Conservation (phyloP, 2,888 invertebrate genomes). For the Phalangium opilio region DNA sequence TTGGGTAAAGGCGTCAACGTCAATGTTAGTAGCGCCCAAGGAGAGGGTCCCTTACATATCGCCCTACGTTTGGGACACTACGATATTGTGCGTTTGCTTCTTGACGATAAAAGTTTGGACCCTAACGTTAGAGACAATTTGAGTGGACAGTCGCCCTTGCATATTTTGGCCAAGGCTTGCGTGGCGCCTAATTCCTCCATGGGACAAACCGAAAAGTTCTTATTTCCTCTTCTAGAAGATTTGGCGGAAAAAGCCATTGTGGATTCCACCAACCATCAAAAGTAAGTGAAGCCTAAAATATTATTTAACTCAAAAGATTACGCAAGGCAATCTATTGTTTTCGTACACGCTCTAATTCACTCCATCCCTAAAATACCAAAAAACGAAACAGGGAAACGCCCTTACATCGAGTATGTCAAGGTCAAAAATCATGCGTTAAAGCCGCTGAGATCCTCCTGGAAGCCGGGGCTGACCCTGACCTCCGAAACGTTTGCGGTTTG, state of each 20-base stretch:
- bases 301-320: too few relatives aligned
- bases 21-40: conserved; percentile 14
- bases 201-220: conserved; percentile 2
- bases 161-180: conserved; percentile 11
- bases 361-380: background rate
- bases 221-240: conserved; percentile 6
- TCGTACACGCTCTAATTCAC: background rate
- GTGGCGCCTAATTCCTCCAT: conserved; percentile 7
- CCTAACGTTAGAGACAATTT: conserved; percentile 13
- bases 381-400: conserved; percentile 14
- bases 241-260: conserved; percentile 6
- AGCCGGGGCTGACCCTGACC: conserved; percentile 11
- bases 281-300: too few relatives aligned
- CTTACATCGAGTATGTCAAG: conserved; percentile 11
- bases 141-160: conserved; percentile 17
- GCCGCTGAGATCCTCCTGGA: conserved; percentile 14
- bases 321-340: too few relatives aligned
- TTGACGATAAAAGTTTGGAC: conserved; percentile 15
- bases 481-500: conserved; percentile 16
- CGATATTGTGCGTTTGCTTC: conserved; percentile 10
- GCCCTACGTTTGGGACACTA: conserved; percentile 13
- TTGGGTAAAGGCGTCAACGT: conserved; percentile 11
- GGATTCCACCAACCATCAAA: too few relatives aligned
- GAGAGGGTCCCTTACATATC: conserved; percentile 19
- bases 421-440: conserved; percentile 7